phyloP scores from a whole-genome alignment of 2,797 vertebrate genomes.

The Brachyalestes nurse region DNA sequence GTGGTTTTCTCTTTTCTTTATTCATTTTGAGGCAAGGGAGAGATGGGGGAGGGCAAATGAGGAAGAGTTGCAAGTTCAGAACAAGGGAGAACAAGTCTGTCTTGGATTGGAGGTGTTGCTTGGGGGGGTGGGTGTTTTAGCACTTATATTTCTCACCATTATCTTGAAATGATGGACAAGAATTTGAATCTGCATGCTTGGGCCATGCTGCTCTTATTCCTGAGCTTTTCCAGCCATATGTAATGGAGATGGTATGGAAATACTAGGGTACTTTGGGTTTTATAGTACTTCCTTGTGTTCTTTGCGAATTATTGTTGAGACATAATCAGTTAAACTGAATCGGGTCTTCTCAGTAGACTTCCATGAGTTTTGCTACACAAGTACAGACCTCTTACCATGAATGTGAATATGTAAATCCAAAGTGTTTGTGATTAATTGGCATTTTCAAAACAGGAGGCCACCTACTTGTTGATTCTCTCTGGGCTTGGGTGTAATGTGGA shows the following conservation, averaged over 20 bases:
- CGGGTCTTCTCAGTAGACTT: no score
- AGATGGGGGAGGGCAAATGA: background rate
- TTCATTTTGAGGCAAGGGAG: background rate
- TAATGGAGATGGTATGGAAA: slow-evolving; percentile 11
- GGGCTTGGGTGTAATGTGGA: slow-evolving; percentile 5
- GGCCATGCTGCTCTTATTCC: background rate
- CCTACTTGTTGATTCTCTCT: background rate
- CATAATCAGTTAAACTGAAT: no score
- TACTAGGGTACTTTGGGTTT: background rate
- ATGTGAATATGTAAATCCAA: no score
- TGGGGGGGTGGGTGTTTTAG: no score
- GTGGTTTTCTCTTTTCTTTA: slow-evolving; percentile 15
- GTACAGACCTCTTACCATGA: no score
- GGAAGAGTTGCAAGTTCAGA: slow-evolving; percentile 23
- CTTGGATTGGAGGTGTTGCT: slow-evolving; percentile 8
- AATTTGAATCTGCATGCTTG: background rate
- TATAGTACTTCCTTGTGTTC: no score
- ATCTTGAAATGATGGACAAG: background rate
- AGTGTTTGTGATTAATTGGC: no score
- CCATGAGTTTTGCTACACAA: no score
- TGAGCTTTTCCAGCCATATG: background rate
- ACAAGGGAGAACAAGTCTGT: slow-evolving; percentile 3
- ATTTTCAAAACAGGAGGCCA: background rate
- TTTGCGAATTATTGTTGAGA: no score
- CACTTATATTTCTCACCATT: background rate